These are phyloP conservation scores for Lanius ludovicianus DNA, from an alignment of 2,113 vertebrate species.

Conservation along the genomic window DNA sequence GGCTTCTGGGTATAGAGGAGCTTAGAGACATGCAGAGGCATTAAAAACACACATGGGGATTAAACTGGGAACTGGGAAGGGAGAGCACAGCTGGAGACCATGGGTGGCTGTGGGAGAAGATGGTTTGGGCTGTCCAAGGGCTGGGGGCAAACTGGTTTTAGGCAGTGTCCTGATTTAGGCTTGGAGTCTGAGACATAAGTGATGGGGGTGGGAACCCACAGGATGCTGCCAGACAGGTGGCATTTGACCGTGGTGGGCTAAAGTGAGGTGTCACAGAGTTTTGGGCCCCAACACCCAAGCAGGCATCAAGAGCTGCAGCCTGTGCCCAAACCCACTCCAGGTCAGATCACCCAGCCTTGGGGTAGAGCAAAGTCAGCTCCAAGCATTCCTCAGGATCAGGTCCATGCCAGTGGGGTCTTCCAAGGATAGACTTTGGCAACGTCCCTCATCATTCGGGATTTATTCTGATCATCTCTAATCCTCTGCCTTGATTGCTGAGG, in stretches of 20 bases:
- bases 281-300: rapidly evolving
- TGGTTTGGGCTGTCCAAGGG: neutral
- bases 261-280: rapidly evolving
- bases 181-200: neutral
- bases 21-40: conserved; percentile 36
- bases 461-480: conserved; percentile 61
- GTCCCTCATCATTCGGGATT: conserved; percentile 60
- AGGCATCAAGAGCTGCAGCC: neutral
- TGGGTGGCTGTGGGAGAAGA: neutral
- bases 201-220: rapidly evolving
- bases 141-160: neutral
- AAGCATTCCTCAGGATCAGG: neutral
- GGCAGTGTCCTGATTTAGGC: neutral
- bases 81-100: conserved; percentile 33
- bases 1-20: conserved; percentile 1
- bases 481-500: conserved; percentile 30
- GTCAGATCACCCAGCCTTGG: rapidly evolving
- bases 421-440: conserved; percentile 30
- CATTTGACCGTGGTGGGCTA: rapidly evolving
- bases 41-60: conserved; percentile 46
- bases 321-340: neutral
- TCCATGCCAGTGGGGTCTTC: conserved; percentile 1
- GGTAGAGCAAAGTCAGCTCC: neutral
- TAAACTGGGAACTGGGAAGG: conserved; percentile 20
- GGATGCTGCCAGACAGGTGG: neutral